These are phyloP conservation scores for Malthinus flaveolus DNA, from an alignment of 2,888 invertebrate species.

Conservation along the genomic window DNA sequence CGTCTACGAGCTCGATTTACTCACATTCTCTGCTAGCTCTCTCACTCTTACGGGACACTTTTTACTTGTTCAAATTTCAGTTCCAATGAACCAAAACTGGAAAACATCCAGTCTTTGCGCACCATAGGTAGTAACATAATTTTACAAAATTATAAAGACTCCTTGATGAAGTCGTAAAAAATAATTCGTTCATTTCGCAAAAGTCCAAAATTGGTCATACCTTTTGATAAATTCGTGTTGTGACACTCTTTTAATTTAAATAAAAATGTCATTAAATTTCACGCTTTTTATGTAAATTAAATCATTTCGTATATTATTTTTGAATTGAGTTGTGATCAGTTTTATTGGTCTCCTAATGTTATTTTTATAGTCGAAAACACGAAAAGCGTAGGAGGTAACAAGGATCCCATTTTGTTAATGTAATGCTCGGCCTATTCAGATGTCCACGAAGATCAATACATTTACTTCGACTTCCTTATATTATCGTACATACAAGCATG, in stretches of 20 bases:
- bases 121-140: no score
- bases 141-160: no score
- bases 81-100: no score
- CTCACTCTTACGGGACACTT: no score
- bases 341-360: neutral
- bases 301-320: neutral
- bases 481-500: constrained; percentile 31
- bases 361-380: constrained; percentile 2
- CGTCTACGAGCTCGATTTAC: no score
- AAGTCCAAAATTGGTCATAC: neutral
- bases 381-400: constrained; percentile 1
- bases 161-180: neutral
- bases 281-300: no score
- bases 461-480: neutral
- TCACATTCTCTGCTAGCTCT: no score
- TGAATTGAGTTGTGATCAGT: constrained; percentile 3
- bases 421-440: neutral
- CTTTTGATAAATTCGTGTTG: neutral
- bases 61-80: no score
- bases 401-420: constrained; percentile 1
- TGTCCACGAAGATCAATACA: neutral
- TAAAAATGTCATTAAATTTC: no score
- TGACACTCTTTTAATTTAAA: no score
- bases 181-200: neutral
- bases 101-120: no score